Evolutionary conservation across 2,797 vertebrate species (phyloP), one percentile per base, ranked within the genome.

Genomic region (Oryzias dopingdopingensis): DNA sequence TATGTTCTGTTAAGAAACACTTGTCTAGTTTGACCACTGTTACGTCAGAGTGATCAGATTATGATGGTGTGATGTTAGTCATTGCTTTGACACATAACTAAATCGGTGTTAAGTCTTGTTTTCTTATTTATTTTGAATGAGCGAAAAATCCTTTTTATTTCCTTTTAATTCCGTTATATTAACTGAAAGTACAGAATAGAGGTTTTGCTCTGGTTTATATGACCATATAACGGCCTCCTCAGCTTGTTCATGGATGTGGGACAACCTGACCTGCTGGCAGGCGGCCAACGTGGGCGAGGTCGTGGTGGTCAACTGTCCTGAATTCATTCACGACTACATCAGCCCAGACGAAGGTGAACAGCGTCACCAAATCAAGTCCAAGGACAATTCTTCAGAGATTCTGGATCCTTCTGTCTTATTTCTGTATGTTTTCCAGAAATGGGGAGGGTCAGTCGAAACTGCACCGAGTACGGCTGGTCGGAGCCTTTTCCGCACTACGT

Each of bases 231-330:
- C 13, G 23, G n/a, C 70, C 5, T 52, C 59, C 29, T 52, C 70
- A 96, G 96, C 81, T 40, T 99, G 97, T 73, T 92, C 93, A 0
- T 95, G 94, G 85, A 93, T 96, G 93, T 98, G 97, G 97, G 97
- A 99, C 78, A 97, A 98, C 42, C 92, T 99, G 74, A 97, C 96
- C 0, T 99, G 97, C 70, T 99, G 97, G 96, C 92, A 96, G 86
- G 91, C 92, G 0, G 92, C 94, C 14, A 86, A 56, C 0, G 70
- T 96, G 0, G 96, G 95, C 0, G 92, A 98, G 60, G 91, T 94
- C 0, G 94, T 95, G 56, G 90, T 90, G 24, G 94, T 97, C 72
- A 95, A 86, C 82, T 99, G 97, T 74, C 95, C 95, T 0, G 94
- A 93, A 3, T 80, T 98, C 55, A 95, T 98, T 83, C 67, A 82